Evolutionary conservation across 2,888 invertebrate species (phyloP).

Genomic region (Deilephila elpenor): DNA sequence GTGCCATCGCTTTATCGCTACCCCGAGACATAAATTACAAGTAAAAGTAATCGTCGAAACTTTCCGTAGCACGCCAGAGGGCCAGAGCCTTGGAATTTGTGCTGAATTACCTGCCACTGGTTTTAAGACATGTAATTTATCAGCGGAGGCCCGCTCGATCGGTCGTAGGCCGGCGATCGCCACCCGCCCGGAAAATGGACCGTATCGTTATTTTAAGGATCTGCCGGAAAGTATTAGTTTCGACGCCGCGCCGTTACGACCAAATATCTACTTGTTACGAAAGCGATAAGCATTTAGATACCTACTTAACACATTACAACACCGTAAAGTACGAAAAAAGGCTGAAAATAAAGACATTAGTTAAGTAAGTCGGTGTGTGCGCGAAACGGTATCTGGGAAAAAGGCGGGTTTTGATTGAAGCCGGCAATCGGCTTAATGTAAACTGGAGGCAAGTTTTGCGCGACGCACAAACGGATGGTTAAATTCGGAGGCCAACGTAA

Average conservation of each 20-base stretch:
- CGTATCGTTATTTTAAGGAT: slow-evolving; percentile 63
- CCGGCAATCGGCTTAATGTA: slow-evolving; percentile 83
- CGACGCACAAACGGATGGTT: slow-evolving; percentile 80
- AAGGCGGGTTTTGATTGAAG: slow-evolving; percentile 82
- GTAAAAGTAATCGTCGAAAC: slow-evolving; percentile 82
- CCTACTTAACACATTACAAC: slow-evolving; percentile 51
- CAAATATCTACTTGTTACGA: slow-evolving; percentile 52
- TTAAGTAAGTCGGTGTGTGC: slow-evolving; percentile 56
- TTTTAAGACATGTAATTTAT: slow-evolving; percentile 87
- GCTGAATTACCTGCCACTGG: slow-evolving; percentile 86
- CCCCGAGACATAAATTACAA: slow-evolving; percentile 78
- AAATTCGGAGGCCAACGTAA: slow-evolving; percentile 83
- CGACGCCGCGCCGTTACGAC: slow-evolving; percentile 40
- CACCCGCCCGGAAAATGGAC: slow-evolving; percentile 68
- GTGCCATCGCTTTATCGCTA: slow-evolving; percentile 73
- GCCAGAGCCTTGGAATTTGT: slow-evolving; percentile 74
- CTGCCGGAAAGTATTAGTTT: slow-evolving; percentile 55
- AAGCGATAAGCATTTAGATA: slow-evolving; percentile 53
- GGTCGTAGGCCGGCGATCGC: slow-evolving; percentile 58
- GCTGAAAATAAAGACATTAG: slow-evolving; percentile 57
- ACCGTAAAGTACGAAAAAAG: slow-evolving; percentile 34
- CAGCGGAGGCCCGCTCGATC: slow-evolving; percentile 74
- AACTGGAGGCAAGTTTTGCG: slow-evolving; percentile 81
- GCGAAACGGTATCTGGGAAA: slow-evolving; percentile 69
- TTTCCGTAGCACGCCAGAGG: slow-evolving; percentile 71